Evolutionary conservation across 2,113 vertebrate genomes (phyloP), one percentile per base, ranked within the genome.

Genomic region (Dinomys branickii): DNA sequence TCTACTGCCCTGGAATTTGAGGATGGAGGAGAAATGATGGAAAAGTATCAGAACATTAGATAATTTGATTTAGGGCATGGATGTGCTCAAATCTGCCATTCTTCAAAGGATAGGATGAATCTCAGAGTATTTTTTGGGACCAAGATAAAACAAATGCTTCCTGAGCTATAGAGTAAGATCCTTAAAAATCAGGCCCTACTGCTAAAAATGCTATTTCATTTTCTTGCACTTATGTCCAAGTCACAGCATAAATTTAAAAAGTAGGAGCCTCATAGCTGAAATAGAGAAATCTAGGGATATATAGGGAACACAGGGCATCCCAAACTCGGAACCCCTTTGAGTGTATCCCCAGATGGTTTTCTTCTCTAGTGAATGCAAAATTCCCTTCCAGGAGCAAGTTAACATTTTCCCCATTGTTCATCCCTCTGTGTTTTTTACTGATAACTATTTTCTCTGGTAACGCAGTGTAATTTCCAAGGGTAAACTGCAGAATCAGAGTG

Each of bases 61-160:
- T 73, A 80, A 87, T 80, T 78, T 59, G 54, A 75, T 87, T 47
- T 33, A 80, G 94, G 17, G 35, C n/a, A 73, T 52, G 33, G 44
- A 84, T 28, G 19, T 84, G 16, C 14, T 95, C 75, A 67, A 38
- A 35, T 75, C 26, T 87, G 85, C 83, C 54, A 56, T 20, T 93
- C 71, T 58, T 82, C 24, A 77, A 81, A 33, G 58, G 89, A 65
- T 59, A 95, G 41, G 10, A 54, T 92, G 88, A 86, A 78, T n/a
- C 38, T 71, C 78, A 73, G 54, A 88, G 38, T 82, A 85, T 82
- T 92, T 96, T 33, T 52, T 56, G 33, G 88, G 69, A 63, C 16
- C 5, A 56, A 61, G 63, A 77, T 33, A 77, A 91, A 47, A 63
- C 19, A 71, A 59, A 38, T 65, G 19, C 58, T 94, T 90, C 20